These are phyloP conservation scores for Orthosia gracilis DNA, from an alignment of 2,888 invertebrate species.

Conservation along the genomic window DNA sequence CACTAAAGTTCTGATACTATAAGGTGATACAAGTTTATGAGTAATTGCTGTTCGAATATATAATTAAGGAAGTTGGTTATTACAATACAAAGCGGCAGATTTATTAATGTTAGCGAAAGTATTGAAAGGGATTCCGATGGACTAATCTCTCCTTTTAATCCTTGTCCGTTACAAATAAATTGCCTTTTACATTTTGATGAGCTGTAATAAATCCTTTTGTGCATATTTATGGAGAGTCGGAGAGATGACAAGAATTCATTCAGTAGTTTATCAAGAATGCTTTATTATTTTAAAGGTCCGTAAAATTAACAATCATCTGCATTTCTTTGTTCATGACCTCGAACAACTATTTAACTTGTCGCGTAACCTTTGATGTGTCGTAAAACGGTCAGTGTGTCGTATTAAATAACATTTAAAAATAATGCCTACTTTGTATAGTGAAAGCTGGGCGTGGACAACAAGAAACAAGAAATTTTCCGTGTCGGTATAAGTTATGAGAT, in stretches of 20 bases:
- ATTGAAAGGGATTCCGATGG: slow-evolving; percentile 48
- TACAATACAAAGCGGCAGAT: slow-evolving; percentile 17
- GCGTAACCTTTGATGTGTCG: slow-evolving; percentile 74
- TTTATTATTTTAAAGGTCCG: slow-evolving; percentile 21
- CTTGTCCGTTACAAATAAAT: slow-evolving; percentile 37
- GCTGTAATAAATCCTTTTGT: slow-evolving; percentile 27
- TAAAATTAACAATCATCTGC: slow-evolving; percentile 34
- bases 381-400: slow-evolving; percentile 82
- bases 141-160: slow-evolving; percentile 36
- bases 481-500: slow-evolving; percentile 73
- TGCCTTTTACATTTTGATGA: slow-evolving; percentile 32
- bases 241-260: slow-evolving; percentile 21
- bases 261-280: slow-evolving; percentile 30
- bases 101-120: slow-evolving; percentile 51
- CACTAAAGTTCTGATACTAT: slow-evolving; percentile 47
- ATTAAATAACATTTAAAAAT: slow-evolving; percentile 84
- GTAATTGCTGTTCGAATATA: slow-evolving; percentile 32
- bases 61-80: slow-evolving; percentile 45
- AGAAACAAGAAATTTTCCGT: slow-evolving; percentile 66
- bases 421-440: slow-evolving; percentile 79
- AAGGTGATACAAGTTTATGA: slow-evolving; percentile 47
- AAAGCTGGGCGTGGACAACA: slow-evolving; percentile 79
- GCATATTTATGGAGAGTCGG: slow-evolving; percentile 16
- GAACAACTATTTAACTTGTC: slow-evolving; percentile 67
- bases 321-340: slow-evolving; percentile 66